These are phyloP conservation scores for Cololabis saira DNA, from an alignment of 2,113 vertebrate genomes.

Conservation along the genomic window DNA sequence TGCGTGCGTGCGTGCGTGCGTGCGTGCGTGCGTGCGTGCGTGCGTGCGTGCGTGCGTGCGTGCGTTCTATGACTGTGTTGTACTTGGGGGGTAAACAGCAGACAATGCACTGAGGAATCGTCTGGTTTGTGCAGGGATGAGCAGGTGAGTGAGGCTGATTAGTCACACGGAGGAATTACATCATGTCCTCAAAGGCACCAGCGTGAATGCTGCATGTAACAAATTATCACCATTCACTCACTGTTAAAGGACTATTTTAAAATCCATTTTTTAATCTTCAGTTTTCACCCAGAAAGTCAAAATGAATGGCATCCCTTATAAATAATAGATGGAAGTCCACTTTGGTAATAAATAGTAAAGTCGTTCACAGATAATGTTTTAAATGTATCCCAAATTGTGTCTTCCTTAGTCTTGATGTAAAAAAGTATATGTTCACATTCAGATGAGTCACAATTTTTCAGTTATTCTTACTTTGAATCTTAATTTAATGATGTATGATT, in stretches of 20 bases:
- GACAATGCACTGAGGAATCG: slow-evolving; percentile 3
- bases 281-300: too few species aligned
- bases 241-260: not conserved
- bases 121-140: slow-evolving; percentile 30
- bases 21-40: not conserved
- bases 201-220: not conserved
- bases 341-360: too few species aligned
- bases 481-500: slow-evolving; percentile 8
- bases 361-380: too few species aligned
- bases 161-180: slow-evolving; percentile 42
- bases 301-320: too few species aligned
- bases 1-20: not conserved
- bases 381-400: too few species aligned
- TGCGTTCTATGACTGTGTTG: slow-evolving; percentile 13
- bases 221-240: not conserved
- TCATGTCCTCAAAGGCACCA: slow-evolving; percentile 19
- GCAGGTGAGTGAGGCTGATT: slow-evolving; percentile 36
- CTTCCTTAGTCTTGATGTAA: too few species aligned
- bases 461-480: too few species aligned
- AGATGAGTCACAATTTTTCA: too few species aligned
- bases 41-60: not conserved
- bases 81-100: slow-evolving; percentile 4
- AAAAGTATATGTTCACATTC: too few species aligned
- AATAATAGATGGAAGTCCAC: too few species aligned
- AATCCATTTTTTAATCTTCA: too few species aligned